Percentiles rank a stretch among this genome's conserved stretches.
Conservation (phyloP, 1,140 invertebrate genomes). For the Chymomyza costata region DNA sequence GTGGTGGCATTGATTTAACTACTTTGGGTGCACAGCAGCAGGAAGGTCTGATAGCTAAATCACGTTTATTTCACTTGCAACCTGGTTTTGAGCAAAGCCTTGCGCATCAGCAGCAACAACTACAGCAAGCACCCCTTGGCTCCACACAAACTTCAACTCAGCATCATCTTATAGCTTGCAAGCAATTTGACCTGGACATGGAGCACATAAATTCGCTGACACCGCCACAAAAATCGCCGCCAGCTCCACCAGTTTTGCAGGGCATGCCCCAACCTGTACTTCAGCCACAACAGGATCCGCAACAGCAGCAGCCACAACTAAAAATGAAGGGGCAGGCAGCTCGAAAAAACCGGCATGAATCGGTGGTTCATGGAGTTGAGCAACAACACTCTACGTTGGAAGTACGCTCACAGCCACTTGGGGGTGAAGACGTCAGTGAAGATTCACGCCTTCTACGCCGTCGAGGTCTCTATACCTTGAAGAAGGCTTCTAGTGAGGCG, state of each 20-base stretch:
- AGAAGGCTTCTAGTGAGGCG: slow-evolving; percentile 23
- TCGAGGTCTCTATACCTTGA: slow-evolving; percentile 43
- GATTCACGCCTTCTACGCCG: slow-evolving; percentile 49
- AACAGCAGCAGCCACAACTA: slow-evolving; percentile 29
- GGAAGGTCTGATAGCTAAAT: slow-evolving; percentile 71
- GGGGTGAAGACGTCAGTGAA: slow-evolving; percentile 59
- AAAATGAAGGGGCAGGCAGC: slow-evolving; percentile 47
- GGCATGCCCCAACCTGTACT: slow-evolving; percentile 52
- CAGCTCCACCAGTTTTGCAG: slow-evolving; percentile 58
- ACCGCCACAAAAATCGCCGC: slow-evolving; percentile 65
- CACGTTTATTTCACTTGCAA: slow-evolving; percentile 68
- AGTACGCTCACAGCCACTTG: slow-evolving; percentile 64
- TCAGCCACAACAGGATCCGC: slow-evolving; percentile 42
- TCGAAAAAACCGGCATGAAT: slow-evolving; percentile 55
- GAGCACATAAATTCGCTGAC: slow-evolving; percentile 65
- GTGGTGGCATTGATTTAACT: slow-evolving; percentile 61
- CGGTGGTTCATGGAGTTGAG: slow-evolving; percentile 39
- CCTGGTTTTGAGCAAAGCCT: slow-evolving; percentile 67
- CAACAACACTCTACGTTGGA: slow-evolving; percentile 53
- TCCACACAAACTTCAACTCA: slow-evolving; percentile 1
- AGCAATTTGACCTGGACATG: slow-evolving; percentile 68
- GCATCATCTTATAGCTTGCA: slow-evolving; percentile 48
- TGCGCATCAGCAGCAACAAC: slow-evolving; percentile 40
- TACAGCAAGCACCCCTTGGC: slow-evolving; percentile 23
- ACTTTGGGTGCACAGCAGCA: slow-evolving; percentile 70